Evolutionary conservation across 2,113 vertebrate species (phyloP).

Genomic region (Caranx ignobilis): DNA sequence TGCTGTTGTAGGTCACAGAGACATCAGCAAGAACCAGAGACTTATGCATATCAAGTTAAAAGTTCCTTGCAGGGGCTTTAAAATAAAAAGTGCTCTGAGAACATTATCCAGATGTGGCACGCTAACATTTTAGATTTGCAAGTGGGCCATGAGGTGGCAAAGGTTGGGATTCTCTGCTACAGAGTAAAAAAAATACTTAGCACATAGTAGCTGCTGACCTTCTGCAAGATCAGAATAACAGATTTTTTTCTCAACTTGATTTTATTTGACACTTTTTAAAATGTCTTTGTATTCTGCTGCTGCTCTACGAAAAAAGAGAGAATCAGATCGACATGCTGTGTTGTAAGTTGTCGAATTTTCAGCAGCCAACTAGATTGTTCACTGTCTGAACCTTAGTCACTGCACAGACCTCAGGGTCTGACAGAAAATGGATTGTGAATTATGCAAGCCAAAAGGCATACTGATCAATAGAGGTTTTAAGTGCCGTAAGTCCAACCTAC

Average conservation of each 20-base stretch:
- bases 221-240: neutral
- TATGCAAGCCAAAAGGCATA: conserved; percentile 53
- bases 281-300: neutral
- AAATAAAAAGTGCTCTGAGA: too few species aligned
- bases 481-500: conserved; percentile 61
- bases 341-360: conserved; percentile 7
- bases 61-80: too few species aligned
- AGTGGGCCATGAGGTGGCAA: too few species aligned
- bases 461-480: conserved; percentile 71
- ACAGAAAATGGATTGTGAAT: conserved; percentile 48
- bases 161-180: too few species aligned
- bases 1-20: too few species aligned
- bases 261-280: neutral
- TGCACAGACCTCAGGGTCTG: conserved; percentile 15
- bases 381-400: conserved; percentile 33
- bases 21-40: too few species aligned
- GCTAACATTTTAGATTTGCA: too few species aligned
- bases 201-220: neutral
- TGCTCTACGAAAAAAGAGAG: neutral
- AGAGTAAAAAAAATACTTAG: too few species aligned
- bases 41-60: too few species aligned
- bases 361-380: conserved; percentile 26
- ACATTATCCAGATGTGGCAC: too few species aligned
- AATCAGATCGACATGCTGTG: neutral
- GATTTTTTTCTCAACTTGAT: neutral